Conservation (phyloP, 2,888 invertebrate species). For the Agonopterix subpropinquella region DNA sequence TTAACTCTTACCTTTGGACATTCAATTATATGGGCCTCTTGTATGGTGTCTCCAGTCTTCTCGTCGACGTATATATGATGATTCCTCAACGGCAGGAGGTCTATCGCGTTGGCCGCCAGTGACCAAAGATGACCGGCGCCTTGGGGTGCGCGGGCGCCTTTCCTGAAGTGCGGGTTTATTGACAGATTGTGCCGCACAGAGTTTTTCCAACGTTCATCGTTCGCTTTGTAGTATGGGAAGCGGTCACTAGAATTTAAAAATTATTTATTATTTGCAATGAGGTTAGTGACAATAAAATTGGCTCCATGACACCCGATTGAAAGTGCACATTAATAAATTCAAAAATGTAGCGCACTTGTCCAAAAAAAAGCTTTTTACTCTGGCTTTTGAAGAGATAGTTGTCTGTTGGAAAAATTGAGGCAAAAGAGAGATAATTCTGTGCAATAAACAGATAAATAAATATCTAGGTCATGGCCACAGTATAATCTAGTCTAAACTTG, state of each 20-base stretch:
- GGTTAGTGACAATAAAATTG: no score
- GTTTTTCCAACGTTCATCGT: conserved; percentile 95
- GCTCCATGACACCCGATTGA: no score
- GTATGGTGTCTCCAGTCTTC: conserved; percentile 23
- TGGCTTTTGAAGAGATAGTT: no score
- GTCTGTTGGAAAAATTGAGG: no score
- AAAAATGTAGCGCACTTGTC: no score
- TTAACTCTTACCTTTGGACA: conserved; percentile 51
- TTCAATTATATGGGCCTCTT: conserved; percentile 41
- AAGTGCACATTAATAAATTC: no score
- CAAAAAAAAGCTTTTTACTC: no score
- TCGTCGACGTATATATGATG: conserved; percentile 32
- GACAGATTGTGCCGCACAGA: conserved; percentile 93
- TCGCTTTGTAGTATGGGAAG: conserved; percentile 91
- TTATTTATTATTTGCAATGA: no score
- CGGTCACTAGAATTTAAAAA: conserved; percentile 79
- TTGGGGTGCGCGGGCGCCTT: conserved; percentile 89
- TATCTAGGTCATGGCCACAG: no score
- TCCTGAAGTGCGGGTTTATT: conserved; percentile 92
- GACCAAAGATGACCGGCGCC: conserved; percentile 95
- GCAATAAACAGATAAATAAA: no score
- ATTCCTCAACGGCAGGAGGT: conserved; percentile 51
- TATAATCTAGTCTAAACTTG: no score
- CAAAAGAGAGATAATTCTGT: no score
- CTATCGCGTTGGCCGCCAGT: conserved; percentile 78